phyloP scores from a whole-genome alignment of 2,888 invertebrate genomes.

The Bedellia somnulentella region DNA sequence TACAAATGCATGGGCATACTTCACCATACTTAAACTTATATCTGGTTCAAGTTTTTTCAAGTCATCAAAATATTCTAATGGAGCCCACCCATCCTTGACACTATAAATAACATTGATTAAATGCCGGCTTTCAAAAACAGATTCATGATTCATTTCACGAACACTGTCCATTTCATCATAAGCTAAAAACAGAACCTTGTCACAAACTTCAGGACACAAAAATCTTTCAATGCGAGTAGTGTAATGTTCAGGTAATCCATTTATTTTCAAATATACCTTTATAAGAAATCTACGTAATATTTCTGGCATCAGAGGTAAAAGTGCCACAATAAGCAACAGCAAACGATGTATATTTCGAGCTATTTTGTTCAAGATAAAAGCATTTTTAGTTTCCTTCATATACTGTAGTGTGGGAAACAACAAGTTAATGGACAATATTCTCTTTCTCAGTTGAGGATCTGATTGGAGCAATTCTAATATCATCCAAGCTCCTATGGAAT shows the following conservation, averaged over 20 bases:
- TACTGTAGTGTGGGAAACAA: constrained; percentile 87
- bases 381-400: constrained; percentile 76
- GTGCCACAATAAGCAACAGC: constrained; percentile 34
- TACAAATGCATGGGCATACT: constrained; percentile 78
- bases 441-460: constrained; percentile 46
- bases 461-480: constrained; percentile 72
- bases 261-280: constrained; percentile 53
- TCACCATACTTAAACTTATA: constrained; percentile 24
- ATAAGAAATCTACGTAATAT: constrained; percentile 52
- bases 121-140: constrained; percentile 66
- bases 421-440: constrained; percentile 67
- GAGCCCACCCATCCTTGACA: constrained; percentile 81
- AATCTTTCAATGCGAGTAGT: constrained; percentile 56
- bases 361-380: constrained; percentile 66
- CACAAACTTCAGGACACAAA: constrained; percentile 59
- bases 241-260: constrained; percentile 50
- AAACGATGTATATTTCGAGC: constrained; percentile 36
- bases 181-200: constrained; percentile 71
- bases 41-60: constrained; percentile 41
- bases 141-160: constrained; percentile 63
- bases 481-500: constrained; percentile 90
- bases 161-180: constrained; percentile 82
- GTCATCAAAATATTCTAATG: constrained; percentile 68
- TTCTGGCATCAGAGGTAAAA: constrained; percentile 52
- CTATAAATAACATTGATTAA: constrained; percentile 72